Conservation (phyloP, 2,888 invertebrate species). For the Drosophila hamatofila region DNA sequence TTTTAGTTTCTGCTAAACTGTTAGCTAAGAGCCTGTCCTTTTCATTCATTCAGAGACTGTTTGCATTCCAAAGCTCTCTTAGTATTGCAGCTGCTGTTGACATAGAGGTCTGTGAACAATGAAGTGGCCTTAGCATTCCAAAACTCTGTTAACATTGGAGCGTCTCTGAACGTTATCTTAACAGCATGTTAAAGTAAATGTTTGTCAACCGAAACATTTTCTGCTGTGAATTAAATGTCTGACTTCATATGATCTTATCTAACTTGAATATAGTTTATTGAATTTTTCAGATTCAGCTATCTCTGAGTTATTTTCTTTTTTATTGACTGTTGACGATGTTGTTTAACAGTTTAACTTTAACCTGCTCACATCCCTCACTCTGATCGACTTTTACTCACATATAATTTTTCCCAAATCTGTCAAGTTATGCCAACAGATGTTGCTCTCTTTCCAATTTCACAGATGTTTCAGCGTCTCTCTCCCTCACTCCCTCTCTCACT, state of each 20-base stretch:
- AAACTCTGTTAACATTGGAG: neutral
- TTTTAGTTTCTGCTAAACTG: no score
- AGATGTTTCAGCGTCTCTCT: neutral
- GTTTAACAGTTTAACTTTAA: neutral
- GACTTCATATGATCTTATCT: neutral
- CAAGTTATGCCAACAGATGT: neutral
- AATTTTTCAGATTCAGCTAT: neutral
- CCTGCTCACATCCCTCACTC: neutral
- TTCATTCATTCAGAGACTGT: no score
- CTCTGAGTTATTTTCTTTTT: neutral
- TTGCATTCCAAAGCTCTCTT: no score
- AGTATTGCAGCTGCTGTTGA: no score
- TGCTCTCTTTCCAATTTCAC: neutral
- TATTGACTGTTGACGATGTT: neutral
- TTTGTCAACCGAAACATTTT: neutral
- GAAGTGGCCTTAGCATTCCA: no score
- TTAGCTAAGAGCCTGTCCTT: no score
- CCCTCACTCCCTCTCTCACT: conserved; percentile 2
- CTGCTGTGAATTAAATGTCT: neutral
- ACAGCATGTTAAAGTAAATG: neutral
- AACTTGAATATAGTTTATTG: neutral
- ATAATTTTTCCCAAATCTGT: neutral
- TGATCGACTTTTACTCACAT: neutral
- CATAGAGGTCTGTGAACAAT: no score
- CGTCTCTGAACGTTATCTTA: neutral